Evolutionary conservation across 2,113 vertebrate genomes (phyloP).

Genomic region (human): DNA sequence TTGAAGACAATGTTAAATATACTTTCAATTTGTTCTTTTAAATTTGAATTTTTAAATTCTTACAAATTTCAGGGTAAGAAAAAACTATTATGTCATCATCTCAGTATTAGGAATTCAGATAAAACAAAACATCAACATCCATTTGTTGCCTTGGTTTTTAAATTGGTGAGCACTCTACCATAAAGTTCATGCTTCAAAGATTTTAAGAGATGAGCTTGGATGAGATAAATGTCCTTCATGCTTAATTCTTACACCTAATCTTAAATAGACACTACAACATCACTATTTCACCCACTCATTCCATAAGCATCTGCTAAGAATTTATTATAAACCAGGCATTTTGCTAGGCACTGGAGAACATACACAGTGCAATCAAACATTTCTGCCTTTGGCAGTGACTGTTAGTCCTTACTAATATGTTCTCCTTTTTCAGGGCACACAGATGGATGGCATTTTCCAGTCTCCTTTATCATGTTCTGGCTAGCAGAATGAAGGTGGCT

Average conservation of each 20-base stretch:
- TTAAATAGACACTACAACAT: not conserved
- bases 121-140: not conserved
- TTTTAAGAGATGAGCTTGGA: not conserved
- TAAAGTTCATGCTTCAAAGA: not conserved
- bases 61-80: not conserved
- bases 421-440: not conserved
- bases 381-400: not conserved
- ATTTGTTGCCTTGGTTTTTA: constrained; percentile 27
- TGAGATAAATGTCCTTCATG: not conserved
- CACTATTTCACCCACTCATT: not conserved
- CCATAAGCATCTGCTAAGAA: not conserved
- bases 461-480: not conserved
- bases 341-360: not conserved
- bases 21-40: constrained; percentile 41
- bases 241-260: not conserved
- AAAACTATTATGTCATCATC: not conserved
- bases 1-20: not conserved
- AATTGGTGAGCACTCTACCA: not conserved
- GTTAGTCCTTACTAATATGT: not conserved
- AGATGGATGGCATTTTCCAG: not conserved
- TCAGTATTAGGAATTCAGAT: not conserved
- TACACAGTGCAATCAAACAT: not conserved
- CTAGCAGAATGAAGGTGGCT: not conserved
- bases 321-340: not conserved
- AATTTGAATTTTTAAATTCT: not conserved